Evolutionary conservation across 2,113 vertebrate genomes (phyloP).

Genomic region (Aleadryas rufinucha): DNA sequence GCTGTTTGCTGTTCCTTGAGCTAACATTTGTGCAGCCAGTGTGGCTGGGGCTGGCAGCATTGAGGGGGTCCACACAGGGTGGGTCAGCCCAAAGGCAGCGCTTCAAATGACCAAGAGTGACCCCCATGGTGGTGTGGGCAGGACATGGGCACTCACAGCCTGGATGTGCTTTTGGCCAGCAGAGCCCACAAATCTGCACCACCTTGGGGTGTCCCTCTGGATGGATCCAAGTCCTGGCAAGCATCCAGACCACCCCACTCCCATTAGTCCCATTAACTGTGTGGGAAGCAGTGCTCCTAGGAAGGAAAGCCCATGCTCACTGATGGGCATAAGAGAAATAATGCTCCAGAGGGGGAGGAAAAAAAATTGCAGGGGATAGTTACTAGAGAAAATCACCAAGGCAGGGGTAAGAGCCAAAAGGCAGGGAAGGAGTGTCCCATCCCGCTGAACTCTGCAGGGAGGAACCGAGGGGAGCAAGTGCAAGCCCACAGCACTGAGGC

Average conservation of each 20-base stretch:
- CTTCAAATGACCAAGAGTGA: background rate
- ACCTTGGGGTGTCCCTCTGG: background rate
- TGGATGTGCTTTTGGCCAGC: background rate
- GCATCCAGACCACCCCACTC: fast-evolving
- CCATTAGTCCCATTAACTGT: background rate
- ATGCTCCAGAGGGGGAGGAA: background rate
- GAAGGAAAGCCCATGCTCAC: background rate
- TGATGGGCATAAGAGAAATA: background rate
- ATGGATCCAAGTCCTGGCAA: fast-evolving
- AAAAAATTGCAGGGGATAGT: background rate
- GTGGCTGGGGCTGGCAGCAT: background rate
- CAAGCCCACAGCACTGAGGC: fast-evolving
- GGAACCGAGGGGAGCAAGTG: background rate
- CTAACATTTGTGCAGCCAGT: background rate
- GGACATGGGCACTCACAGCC: background rate
- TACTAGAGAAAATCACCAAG: background rate
- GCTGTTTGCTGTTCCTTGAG: background rate
- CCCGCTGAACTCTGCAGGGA: fast-evolving
- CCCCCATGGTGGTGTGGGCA: fast-evolving
- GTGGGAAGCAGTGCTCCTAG: background rate
- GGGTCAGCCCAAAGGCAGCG: background rate
- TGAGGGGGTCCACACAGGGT: background rate
- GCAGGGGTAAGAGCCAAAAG: background rate
- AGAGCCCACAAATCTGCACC: background rate
- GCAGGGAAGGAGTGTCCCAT: background rate